Percentiles rank a stretch among this genome's conserved stretches.
Evolutionary conservation across 2,113 vertebrate species (phyloP).

Genomic region (Ammodramus savannarum): DNA sequence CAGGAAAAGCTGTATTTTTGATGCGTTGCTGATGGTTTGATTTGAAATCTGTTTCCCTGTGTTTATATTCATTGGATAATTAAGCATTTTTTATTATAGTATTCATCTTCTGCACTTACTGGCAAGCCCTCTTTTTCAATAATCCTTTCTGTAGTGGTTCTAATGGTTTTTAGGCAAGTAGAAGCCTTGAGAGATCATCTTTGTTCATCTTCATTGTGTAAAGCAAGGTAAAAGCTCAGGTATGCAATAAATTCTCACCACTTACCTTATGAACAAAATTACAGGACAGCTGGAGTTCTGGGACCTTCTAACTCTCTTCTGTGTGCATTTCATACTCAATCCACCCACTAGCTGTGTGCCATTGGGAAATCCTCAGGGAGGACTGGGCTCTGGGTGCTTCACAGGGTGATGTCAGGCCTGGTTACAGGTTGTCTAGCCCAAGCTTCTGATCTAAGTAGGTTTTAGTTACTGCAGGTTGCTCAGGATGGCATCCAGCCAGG

Average conservation of each 20-base stretch:
- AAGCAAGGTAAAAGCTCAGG: not conserved
- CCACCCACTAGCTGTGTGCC: not conserved
- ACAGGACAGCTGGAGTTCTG: not conserved
- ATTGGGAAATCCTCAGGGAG: not conserved
- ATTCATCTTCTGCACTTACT: not conserved
- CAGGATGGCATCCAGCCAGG: not conserved
- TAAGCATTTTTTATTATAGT: not conserved
- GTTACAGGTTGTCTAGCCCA: not conserved
- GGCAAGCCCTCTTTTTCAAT: not conserved
- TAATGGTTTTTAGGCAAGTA: not conserved
- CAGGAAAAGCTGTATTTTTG: not conserved
- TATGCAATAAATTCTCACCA: not conserved
- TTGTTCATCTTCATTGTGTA: not conserved
- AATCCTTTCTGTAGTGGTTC: not conserved
- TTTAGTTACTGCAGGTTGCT: not conserved
- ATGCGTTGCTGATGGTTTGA: not conserved
- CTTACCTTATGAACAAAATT: not conserved
- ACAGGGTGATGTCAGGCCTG: not conserved
- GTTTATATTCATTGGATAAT: not conserved
- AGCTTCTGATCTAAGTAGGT: not conserved
- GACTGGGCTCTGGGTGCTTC: not conserved
- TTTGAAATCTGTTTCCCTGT: not conserved
- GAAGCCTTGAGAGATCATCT: not conserved
- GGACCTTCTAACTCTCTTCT: not conserved
- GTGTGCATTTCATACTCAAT: not conserved